Evolutionary conservation across 2,113 vertebrate genomes (phyloP), one percentile per base, ranked within the genome.

Genomic region (Tragulus kanchil): DNA sequence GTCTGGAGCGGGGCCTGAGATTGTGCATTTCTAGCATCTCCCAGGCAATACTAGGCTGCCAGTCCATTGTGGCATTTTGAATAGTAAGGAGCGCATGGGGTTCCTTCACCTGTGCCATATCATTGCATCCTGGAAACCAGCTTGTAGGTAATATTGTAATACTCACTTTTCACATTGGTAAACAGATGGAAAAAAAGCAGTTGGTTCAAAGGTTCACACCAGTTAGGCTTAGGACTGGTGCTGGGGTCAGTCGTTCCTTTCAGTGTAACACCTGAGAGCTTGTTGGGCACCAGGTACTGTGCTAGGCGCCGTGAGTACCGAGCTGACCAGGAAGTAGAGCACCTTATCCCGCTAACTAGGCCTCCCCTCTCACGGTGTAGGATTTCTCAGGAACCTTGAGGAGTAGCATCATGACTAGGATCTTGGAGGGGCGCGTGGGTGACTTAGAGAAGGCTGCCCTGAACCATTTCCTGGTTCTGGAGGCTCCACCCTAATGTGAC

Each of bases 341-440:
- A 48, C 15, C 15, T 91, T 79, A n/a, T 85, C 3, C 48, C 15
- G 50, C 15, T 87, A 48, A 25, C 65, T 59, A 14, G 52, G 25
- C 69, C 36, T 79, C 26, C 56, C 79, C 16, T 65, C 42, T 56
- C 8, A 8, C 48, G 48, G 25, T 8, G 7, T 61, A 45, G 58
- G 58, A 45, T 69, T 95, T 92, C 73, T 97, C 26, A 81, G n/a
- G 31, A 86, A 31, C 28, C 50, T 45, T 61, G n/a, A 85, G 45
- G 56, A 79, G 50, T 10, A 73, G 65, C n/a, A 21, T 17, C 62
- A 64, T 12, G n/a, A 36, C 77, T 52, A n/a, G 62, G 28, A 75
- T 85, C 84, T 69, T 93, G 77, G 48, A 69, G 28, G 31, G 42
- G 28, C 23, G 14, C 0, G 1, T 50, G 54, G 95, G 52, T 90